Evolutionary conservation across 2,888 invertebrate genomes (phyloP).

Genomic region (Proisotoma minuta): DNA sequence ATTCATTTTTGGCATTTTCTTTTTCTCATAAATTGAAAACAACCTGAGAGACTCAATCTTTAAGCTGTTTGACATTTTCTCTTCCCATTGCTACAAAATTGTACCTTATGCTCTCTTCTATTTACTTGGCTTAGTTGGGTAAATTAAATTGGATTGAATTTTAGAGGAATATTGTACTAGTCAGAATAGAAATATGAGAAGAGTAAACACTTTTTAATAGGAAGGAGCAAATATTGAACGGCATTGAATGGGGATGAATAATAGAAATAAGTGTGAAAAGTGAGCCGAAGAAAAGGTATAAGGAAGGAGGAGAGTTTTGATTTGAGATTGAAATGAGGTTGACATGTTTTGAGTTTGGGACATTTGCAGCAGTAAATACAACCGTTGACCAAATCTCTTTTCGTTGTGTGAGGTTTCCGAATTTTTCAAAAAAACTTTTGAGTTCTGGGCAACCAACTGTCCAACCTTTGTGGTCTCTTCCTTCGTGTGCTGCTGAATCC

Average conservation of each 20-base stretch:
- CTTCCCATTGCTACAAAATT: not conserved
- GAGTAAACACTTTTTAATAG: not conserved
- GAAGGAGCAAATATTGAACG: not conserved
- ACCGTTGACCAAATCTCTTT: not conserved
- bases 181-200: not conserved
- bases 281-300: not conserved
- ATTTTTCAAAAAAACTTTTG: not conserved
- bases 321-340: not conserved
- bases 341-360: constrained; percentile 12
- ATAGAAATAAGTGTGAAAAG: not conserved
- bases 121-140: not conserved
- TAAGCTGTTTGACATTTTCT: not conserved
- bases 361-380: too few species aligned
- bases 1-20: not conserved
- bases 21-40: not conserved
- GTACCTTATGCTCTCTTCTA: not conserved
- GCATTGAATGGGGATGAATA: not conserved
- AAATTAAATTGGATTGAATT: not conserved
- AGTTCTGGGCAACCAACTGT: not conserved
- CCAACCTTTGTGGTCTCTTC: constrained; percentile 10
- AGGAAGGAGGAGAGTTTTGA: constrained; percentile 2
- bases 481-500: constrained; percentile 26
- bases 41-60: not conserved
- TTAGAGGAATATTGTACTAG: not conserved
- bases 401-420: constrained; percentile 4